Evolutionary conservation across 2,113 vertebrate species (phyloP).

Genomic region (Labeo rohita): DNA sequence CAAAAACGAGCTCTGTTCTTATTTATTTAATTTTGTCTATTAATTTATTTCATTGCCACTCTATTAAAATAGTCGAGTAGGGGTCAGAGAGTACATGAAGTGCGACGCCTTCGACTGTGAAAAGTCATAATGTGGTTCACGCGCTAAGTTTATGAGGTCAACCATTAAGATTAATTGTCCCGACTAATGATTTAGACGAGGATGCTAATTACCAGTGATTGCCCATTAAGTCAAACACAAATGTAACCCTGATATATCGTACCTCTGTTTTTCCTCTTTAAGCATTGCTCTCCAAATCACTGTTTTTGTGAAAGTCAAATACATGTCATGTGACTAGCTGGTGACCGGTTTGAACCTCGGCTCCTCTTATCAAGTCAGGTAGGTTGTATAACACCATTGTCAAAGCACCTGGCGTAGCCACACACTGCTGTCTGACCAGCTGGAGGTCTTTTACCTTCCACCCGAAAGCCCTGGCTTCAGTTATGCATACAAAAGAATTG

Average conservation of each 20-base stretch:
- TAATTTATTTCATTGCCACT: constrained; percentile 22
- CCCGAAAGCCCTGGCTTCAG: not conserved
- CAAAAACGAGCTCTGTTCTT: not conserved
- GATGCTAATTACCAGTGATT: constrained; percentile 17
- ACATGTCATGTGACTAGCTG: not conserved
- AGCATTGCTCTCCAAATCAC: not conserved
- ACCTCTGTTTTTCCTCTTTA: not conserved
- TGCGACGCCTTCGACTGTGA: not conserved
- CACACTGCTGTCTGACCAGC: constrained; percentile 7
- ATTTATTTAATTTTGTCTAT: constrained; percentile 33
- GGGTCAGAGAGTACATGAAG: constrained; percentile 28
- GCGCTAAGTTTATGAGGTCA: constrained; percentile 29
- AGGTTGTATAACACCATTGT: not conserved
- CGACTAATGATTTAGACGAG: constrained; percentile 20
- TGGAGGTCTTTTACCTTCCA: not conserved
- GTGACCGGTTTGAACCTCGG: not conserved
- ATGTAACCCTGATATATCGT: constrained; percentile 20
- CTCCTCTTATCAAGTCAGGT: not conserved
- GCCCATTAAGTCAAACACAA: constrained; percentile 7
- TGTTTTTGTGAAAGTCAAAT: not conserved
- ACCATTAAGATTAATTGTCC: constrained; percentile 23
- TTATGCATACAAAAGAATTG: constrained; percentile 24
- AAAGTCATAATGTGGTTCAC: constrained; percentile 21
- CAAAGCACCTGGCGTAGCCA: constrained; percentile 28
- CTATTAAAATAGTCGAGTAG: constrained; percentile 20